phyloP scores from a whole-genome alignment of 2,888 invertebrate genomes.

The Argynnis bischoffii region DNA sequence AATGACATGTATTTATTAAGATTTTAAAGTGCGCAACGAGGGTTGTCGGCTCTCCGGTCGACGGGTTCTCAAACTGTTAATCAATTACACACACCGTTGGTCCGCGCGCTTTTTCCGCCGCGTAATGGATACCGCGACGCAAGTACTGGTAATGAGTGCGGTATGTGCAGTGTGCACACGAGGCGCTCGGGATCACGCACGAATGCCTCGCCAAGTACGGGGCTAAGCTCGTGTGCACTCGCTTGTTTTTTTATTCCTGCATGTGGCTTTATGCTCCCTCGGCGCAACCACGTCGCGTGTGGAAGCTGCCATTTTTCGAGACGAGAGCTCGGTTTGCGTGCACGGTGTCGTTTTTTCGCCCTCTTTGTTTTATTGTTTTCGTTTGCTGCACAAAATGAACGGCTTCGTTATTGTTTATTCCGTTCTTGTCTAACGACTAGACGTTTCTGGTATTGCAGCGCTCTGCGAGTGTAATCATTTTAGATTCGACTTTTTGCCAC shows the following conservation, averaged over 20 bases:
- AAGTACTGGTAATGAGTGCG: constrained; percentile 57
- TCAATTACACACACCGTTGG: constrained; percentile 77
- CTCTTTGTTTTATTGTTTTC: constrained; percentile 75
- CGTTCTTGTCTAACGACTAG: constrained; percentile 25
- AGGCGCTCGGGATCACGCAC: constrained; percentile 63
- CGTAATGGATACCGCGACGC: constrained; percentile 75
- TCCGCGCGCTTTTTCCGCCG: constrained; percentile 68
- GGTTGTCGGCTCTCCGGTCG: constrained; percentile 47
- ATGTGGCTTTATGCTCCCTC: constrained; percentile 47
- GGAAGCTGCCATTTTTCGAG: constrained; percentile 67
- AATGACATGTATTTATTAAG: constrained; percentile 55
- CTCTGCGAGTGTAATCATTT: constrained; percentile 14
- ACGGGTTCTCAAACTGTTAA: constrained; percentile 72
- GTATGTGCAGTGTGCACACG: constrained; percentile 39
- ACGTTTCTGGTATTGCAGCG: constrained; percentile 18
- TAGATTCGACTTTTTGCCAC: constrained; percentile 25
- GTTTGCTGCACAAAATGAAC: constrained; percentile 64
- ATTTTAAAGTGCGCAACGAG: constrained; percentile 52
- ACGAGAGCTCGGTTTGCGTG: constrained; percentile 66
- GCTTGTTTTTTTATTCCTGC: constrained; percentile 55
- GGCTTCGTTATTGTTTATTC: constrained; percentile 58
- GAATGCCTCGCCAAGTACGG: constrained; percentile 67
- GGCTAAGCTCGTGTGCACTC: constrained; percentile 60
- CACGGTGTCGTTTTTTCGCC: constrained; percentile 66
- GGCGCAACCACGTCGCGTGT: constrained; percentile 57